phyloP scores from a whole-genome alignment of 1,140 invertebrate species.

The Drosophila azteca region DNA sequence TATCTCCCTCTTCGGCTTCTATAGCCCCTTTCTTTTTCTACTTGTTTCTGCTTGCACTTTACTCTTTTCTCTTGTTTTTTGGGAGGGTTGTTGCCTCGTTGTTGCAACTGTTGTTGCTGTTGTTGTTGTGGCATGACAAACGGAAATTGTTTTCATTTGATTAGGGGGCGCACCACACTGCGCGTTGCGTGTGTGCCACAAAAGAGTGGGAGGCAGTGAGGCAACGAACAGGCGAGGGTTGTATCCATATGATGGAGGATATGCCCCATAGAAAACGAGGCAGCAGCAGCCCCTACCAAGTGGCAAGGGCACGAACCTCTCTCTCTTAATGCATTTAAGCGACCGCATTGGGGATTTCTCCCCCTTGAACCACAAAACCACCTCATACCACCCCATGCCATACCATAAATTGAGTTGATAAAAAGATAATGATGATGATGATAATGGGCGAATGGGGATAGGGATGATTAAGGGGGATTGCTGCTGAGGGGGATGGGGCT shows the following conservation, averaged over 20 bases:
- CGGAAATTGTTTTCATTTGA: slow-evolving; percentile 74
- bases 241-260: slow-evolving; percentile 2
- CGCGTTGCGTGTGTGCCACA: slow-evolving; percentile 43
- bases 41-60: slow-evolving; percentile 48
- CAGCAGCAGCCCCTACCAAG: slow-evolving; percentile 31
- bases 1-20: too few species aligned
- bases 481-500: not conserved
- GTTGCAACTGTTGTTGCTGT: slow-evolving; percentile 36
- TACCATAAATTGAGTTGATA: slow-evolving; percentile 45
- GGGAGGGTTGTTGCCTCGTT: slow-evolving; percentile 23
- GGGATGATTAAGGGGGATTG: slow-evolving; percentile 14
- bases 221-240: not conserved
- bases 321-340: slow-evolving; percentile 49
- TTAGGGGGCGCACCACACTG: slow-evolving; percentile 35
- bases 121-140: slow-evolving; percentile 58
- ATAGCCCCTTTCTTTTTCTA: not conserved
- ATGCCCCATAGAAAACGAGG: slow-evolving; percentile 19
- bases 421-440: slow-evolving; percentile 42
- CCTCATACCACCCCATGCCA: slow-evolving; percentile 8
- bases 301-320: slow-evolving; percentile 59
- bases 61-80: slow-evolving; percentile 36
- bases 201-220: not conserved
- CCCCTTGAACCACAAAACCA: not conserved
- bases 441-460: slow-evolving; percentile 20
- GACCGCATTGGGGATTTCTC: slow-evolving; percentile 45